Conservation (phyloP, 1,140 invertebrate species). For the Saccostrea cuccullata region DNA sequence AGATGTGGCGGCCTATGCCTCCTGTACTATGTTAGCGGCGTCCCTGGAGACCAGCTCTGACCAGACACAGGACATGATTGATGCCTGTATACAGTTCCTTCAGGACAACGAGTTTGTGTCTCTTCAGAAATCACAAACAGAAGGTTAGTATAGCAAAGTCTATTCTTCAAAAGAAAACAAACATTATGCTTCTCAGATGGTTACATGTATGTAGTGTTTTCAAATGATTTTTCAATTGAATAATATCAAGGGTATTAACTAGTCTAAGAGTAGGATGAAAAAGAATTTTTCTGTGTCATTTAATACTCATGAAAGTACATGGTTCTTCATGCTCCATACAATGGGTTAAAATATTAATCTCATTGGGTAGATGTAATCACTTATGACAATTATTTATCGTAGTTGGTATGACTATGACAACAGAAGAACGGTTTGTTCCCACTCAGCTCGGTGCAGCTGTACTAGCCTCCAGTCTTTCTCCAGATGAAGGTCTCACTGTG, state of each 20-base stretch:
- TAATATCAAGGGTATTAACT: no score
- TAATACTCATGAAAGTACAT: no score
- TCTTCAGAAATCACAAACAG: slow-evolving; percentile 57
- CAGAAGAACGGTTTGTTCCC: slow-evolving; percentile 83
- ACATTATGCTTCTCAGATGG: no score
- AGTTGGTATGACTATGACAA: slow-evolving; percentile 65
- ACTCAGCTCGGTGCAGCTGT: slow-evolving; percentile 95
- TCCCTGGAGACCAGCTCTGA: slow-evolving; percentile 61
- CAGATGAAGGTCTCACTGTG: slow-evolving; percentile 89
- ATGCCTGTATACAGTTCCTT: slow-evolving; percentile 82
- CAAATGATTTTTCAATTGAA: no score
- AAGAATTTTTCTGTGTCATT: no score
- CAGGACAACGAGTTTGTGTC: slow-evolving; percentile 73
- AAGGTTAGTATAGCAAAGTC: slow-evolving; percentile 34
- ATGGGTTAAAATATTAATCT: no score
- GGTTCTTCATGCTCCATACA: no score
- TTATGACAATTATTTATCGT: background rate
- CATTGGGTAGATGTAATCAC: no score
- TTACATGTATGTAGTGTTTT: no score
- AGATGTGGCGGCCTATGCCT: slow-evolving; percentile 89
- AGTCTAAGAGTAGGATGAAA: no score
- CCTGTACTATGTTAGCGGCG: slow-evolving; percentile 86
- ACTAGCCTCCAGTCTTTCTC: slow-evolving; percentile 93
- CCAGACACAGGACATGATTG: slow-evolving; percentile 76
- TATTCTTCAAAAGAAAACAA: background rate